Percentiles rank a stretch among this genome's conserved stretches.
phyloP scores from a whole-genome alignment of 2,797 vertebrate genomes.

The Smutsia gigantea region DNA sequence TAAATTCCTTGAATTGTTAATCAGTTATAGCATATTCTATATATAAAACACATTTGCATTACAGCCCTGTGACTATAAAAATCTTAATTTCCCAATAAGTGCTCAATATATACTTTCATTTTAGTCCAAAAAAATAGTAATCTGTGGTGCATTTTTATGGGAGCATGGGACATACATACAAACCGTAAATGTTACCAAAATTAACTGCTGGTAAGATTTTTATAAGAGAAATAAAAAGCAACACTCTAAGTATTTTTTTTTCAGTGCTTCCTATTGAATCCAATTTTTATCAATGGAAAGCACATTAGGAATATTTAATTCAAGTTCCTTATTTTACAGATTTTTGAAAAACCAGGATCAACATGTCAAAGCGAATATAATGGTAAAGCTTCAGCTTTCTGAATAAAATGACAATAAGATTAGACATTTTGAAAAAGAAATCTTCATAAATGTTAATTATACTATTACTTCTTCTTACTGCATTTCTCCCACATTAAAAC shows the following conservation, averaged over 20 bases:
- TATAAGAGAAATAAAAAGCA: slow-evolving; percentile 26
- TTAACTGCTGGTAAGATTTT: slow-evolving; percentile 1
- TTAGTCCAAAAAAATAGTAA: slow-evolving; percentile 16
- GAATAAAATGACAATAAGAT: slow-evolving; percentile 7
- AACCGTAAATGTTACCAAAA: slow-evolving; percentile 5
- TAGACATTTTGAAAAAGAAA: not conserved
- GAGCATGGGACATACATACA: not conserved
- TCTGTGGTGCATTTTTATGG: not conserved
- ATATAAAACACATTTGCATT: slow-evolving; percentile 17
- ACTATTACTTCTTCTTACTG: not conserved
- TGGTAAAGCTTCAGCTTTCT: not conserved
- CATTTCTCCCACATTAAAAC: slow-evolving; percentile 10
- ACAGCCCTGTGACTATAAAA: not conserved
- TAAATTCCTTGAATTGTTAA: slow-evolving; percentile 23
- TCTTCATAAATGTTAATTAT: not conserved
- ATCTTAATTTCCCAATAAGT: slow-evolving; percentile 38
- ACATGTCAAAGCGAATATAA: not conserved
- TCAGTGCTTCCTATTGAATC: not conserved
- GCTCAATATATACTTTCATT: not conserved
- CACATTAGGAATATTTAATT: slow-evolving; percentile 17
- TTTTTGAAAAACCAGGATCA: not conserved
- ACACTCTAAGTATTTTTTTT: not conserved
- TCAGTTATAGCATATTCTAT: not conserved
- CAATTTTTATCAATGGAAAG: slow-evolving; percentile 15
- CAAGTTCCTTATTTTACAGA: slow-evolving; percentile 31